phyloP scores from a whole-genome alignment of 2,888 invertebrate genomes.

The Altica lythri region DNA sequence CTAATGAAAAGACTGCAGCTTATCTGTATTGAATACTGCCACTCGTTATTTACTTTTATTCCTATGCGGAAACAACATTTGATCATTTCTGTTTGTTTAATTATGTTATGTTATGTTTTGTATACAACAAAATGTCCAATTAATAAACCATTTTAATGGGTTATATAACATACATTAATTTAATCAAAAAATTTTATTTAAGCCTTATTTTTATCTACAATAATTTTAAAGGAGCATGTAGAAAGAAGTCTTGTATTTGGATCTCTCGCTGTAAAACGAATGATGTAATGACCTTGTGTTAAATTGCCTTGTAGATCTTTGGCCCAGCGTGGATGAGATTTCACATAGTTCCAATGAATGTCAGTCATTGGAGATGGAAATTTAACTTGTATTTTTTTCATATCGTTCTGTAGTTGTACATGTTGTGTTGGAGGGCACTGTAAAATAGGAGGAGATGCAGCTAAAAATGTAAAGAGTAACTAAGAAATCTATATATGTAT shows the following conservation, averaged over 20 bases:
- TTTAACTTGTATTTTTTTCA: conserved; percentile 39
- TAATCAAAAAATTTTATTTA: no score
- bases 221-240: conserved; percentile 39
- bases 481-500: no score
- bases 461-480: no score
- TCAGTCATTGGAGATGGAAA: conserved; percentile 54
- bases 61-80: no score
- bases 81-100: no score
- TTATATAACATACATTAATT: no score
- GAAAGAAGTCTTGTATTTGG: conserved; percentile 56
- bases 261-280: conserved; percentile 60
- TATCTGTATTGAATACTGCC: no score
- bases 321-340: conserved; percentile 60
- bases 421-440: conserved; percentile 60
- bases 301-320: conserved; percentile 59
- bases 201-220: conserved; percentile 18
- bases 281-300: conserved; percentile 57
- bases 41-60: no score
- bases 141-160: no score
- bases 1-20: no score
- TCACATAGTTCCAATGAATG: conserved; percentile 61
- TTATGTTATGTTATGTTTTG: no score
- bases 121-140: no score
- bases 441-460: conserved; percentile 38
- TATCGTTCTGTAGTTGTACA: conserved; percentile 35